Conservation (phyloP, 2,797 vertebrate species). For the Lepilemur septentrionalis region DNA sequence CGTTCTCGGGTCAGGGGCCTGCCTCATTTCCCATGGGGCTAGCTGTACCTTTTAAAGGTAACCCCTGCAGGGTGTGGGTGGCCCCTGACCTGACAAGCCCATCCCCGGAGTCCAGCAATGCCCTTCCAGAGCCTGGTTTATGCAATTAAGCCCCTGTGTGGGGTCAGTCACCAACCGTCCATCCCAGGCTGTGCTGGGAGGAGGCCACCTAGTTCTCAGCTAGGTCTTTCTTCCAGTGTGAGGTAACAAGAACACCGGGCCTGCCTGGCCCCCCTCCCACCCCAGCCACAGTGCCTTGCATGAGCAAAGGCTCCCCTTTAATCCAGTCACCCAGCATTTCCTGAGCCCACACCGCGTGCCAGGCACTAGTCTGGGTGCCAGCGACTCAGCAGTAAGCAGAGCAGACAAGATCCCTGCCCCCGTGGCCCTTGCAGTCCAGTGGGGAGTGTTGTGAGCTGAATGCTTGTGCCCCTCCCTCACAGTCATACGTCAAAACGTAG, state of each 20-base stretch:
- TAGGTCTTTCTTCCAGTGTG: not conserved
- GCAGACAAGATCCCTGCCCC: not conserved
- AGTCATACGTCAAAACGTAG: not conserved
- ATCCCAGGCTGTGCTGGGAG: not conserved
- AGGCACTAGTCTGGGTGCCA: too few species aligned
- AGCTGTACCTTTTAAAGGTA: not conserved
- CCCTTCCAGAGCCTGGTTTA: not conserved
- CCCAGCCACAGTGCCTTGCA: too few species aligned
- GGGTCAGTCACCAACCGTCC: not conserved
- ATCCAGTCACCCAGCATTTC: not conserved
- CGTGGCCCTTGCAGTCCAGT: not conserved
- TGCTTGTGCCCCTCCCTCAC: not conserved
- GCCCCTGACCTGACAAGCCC: not conserved
- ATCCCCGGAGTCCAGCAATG: not conserved
- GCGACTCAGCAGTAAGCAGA: not conserved
- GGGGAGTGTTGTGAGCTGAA: not conserved
- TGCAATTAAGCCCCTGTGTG: rapidly evolving
- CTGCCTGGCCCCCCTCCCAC: not conserved
- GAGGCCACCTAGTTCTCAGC: not conserved
- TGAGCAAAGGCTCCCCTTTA: not conserved
- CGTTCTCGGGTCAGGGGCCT: not conserved
- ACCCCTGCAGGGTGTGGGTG: not conserved
- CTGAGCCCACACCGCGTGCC: not conserved
- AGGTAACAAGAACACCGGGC: not conserved
- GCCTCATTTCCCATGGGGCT: not conserved